A percentile compares a stretch with the other conserved stretches of the same genome.
Conservation (phyloP, 2,113 vertebrate species). For the Accipiter virgatus region DNA sequence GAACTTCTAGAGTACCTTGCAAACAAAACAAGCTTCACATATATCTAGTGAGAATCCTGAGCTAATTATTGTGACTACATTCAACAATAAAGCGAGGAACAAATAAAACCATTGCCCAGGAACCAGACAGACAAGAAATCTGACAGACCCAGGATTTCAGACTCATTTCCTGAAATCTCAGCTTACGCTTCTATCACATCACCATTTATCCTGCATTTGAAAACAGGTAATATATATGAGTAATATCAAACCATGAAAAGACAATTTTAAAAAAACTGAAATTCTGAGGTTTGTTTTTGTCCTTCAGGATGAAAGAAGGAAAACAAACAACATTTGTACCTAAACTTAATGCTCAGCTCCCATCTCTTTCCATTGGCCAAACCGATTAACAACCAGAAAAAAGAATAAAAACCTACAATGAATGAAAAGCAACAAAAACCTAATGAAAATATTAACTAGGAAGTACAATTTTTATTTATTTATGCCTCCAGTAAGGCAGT, state of each 20-base stretch:
- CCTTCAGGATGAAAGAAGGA: neutral
- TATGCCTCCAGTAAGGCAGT: neutral
- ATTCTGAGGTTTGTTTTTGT: neutral
- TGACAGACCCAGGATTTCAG: neutral
- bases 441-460: neutral
- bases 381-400: neutral
- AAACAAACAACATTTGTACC: neutral
- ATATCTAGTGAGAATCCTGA: neutral
- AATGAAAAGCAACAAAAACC: neutral
- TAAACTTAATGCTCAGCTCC: neutral
- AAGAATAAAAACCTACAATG: neutral
- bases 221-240: neutral
- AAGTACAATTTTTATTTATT: neutral
- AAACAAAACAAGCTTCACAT: neutral
- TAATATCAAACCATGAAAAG: neutral
- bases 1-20: neutral
- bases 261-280: neutral
- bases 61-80: neutral
- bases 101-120: neutral
- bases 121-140: neutral
- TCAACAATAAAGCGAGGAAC: neutral
- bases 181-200: neutral
- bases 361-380: neutral
- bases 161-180: neutral
- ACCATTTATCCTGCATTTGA: neutral